Percentiles rank a stretch among this genome's conserved stretches.
These are phyloP conservation scores for Atherix ibis DNA, from an alignment of 2,888 invertebrate genomes.

Conservation along the genomic window DNA sequence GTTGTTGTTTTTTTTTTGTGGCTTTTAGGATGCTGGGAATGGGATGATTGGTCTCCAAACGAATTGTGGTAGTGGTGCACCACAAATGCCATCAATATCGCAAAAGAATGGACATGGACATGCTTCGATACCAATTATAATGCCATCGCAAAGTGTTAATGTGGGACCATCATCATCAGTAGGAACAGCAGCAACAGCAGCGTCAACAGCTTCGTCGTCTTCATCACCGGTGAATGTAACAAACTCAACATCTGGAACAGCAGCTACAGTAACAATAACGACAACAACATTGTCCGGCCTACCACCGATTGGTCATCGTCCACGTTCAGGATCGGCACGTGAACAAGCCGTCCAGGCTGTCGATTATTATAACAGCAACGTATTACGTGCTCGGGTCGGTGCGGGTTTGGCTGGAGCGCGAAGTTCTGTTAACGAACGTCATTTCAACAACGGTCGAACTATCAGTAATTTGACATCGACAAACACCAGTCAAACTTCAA, in stretches of 20 bases:
- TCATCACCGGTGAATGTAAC: background rate
- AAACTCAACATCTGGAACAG: too few species aligned
- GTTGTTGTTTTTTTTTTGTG: too few species aligned
- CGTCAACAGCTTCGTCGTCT: conserved; percentile 1
- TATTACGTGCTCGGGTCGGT: conserved; percentile 34
- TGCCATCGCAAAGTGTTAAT: conserved; percentile 1
- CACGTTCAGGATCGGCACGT: conserved; percentile 17
- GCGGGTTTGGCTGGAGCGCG: conserved; percentile 30
- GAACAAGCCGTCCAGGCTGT: conserved; percentile 36
- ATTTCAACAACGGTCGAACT: conserved; percentile 10
- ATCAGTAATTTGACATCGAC: conserved; percentile 1
- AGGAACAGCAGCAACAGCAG: conserved; percentile 4
- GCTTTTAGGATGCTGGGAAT: conserved; percentile 12
- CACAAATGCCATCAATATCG: conserved; percentile 6
- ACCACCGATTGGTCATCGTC: conserved; percentile 8
- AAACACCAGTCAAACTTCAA: conserved; percentile 1
- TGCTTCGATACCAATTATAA: too few species aligned
- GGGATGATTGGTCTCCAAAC: conserved; percentile 14
- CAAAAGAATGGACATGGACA: background rate
- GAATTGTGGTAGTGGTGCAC: conserved; percentile 11
- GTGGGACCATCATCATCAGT: too few species aligned
- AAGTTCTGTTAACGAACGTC: conserved; percentile 14
- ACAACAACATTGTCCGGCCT: background rate
- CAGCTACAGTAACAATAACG: conserved; percentile 4
- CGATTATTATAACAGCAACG: conserved; percentile 38